Evolutionary conservation across 2,797 vertebrate species (phyloP).

Genomic region (Manis javanica): DNA sequence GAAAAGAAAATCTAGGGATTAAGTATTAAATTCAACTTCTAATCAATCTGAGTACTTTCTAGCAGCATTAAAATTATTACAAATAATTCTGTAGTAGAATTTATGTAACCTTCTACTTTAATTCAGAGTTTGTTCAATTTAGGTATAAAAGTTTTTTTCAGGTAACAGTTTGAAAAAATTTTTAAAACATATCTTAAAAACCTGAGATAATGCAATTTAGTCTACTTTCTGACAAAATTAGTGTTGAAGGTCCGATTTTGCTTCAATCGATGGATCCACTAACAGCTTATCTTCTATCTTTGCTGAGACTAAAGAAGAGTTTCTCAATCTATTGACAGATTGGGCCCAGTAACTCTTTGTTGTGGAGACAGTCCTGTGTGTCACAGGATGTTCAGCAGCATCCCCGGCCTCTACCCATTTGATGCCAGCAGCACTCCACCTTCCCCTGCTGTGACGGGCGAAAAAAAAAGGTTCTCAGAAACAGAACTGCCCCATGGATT

Average conservation of each 20-base stretch:
- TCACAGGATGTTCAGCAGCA: not conserved
- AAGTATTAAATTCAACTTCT: constrained; percentile 18
- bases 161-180: not conserved
- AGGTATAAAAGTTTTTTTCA: constrained; percentile 16
- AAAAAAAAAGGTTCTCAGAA: not conserved
- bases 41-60: constrained; percentile 33
- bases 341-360: not conserved
- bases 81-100: constrained; percentile 24
- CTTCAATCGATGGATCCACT: not conserved
- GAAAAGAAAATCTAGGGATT: not conserved
- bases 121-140: constrained; percentile 22
- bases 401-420: not conserved
- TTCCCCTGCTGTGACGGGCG: not conserved
- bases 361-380: not conserved
- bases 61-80: not conserved
- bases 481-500: not conserved
- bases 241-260: not conserved
- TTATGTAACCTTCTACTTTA: not conserved
- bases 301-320: not conserved
- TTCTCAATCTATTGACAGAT: not conserved
- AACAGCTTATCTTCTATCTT: not conserved
- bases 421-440: not conserved
- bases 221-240: not conserved
- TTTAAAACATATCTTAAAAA: not conserved
- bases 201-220: not conserved